Conservation (phyloP, 53 echinoderm and acorn worm genomes). For the Echinometra lucunter region DNA sequence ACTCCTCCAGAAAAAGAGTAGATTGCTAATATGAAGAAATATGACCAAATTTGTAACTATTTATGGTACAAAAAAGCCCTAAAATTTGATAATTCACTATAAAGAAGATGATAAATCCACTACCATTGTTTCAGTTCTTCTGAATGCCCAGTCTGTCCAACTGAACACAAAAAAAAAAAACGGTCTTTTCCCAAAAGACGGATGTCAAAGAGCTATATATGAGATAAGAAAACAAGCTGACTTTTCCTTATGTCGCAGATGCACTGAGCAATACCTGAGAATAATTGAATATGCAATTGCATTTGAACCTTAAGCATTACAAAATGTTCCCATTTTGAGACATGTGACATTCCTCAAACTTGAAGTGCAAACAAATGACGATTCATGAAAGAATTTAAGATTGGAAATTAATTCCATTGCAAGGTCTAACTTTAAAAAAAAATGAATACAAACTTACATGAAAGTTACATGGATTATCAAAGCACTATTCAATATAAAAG, state of each 20-base stretch:
- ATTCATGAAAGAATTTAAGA: neutral
- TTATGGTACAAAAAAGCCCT: neutral
- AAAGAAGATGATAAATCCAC: neutral
- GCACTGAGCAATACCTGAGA: slow-evolving; percentile 23
- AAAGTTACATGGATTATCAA: neutral
- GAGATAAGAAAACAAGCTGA: slow-evolving; percentile 4
- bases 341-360: slow-evolving; percentile 6
- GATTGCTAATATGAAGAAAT: neutral
- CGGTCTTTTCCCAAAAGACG: neutral
- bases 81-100: neutral
- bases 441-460: neutral
- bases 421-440: neutral
- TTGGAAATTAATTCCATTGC: neutral
- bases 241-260: neutral
- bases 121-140: neutral
- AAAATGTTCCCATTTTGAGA: neutral
- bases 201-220: neutral
- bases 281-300: neutral
- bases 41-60: neutral
- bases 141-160: neutral
- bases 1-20: neutral
- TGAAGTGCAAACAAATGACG: slow-evolving; percentile 1
- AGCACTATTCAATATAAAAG: neutral
- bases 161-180: neutral
- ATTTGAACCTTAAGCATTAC: neutral